Percentiles rank a stretch among this genome's conserved stretches.
Evolutionary conservation across 2,888 invertebrate species (phyloP).

Genomic region (Anticlea derivata): DNA sequence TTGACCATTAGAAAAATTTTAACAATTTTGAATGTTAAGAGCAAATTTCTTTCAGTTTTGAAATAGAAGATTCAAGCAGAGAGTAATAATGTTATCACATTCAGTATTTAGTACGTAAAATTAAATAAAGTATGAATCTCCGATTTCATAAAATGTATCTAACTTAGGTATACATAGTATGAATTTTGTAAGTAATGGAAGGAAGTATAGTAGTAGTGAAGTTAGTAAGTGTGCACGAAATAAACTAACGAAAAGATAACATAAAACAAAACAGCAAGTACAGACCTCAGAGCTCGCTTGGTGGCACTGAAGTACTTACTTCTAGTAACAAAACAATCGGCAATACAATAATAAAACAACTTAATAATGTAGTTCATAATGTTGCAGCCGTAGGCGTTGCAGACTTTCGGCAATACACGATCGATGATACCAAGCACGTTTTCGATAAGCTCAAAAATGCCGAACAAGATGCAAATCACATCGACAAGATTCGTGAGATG

Average conservation of each 20-base stretch:
- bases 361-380: conserved; percentile 21
- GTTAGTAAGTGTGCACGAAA: conserved; percentile 51
- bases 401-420: conserved; percentile 9
- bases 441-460: conserved; percentile 31
- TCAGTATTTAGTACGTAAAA: background rate
- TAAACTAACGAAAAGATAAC: conserved; percentile 43
- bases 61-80: conserved; percentile 19
- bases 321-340: conserved; percentile 31
- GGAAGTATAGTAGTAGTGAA: conserved; percentile 40
- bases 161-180: conserved; percentile 16
- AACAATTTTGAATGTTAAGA: conserved; percentile 3
- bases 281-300: conserved; percentile 43
- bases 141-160: conserved; percentile 53
- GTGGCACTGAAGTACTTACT: conserved; percentile 31
- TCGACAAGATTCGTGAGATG: conserved; percentile 25
- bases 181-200: conserved; percentile 44
- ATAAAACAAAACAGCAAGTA: conserved; percentile 33
- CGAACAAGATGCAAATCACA: conserved; percentile 35
- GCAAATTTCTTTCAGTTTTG: background rate
- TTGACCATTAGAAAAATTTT: background rate
- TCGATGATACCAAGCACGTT: conserved; percentile 13
- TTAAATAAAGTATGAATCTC: conserved; percentile 32
- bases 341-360: conserved; percentile 24
- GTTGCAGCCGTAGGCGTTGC: conserved; percentile 21
- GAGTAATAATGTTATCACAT: no score